Conservation (phyloP, 2,113 vertebrate species). For the Otolemur garnettii region DNA sequence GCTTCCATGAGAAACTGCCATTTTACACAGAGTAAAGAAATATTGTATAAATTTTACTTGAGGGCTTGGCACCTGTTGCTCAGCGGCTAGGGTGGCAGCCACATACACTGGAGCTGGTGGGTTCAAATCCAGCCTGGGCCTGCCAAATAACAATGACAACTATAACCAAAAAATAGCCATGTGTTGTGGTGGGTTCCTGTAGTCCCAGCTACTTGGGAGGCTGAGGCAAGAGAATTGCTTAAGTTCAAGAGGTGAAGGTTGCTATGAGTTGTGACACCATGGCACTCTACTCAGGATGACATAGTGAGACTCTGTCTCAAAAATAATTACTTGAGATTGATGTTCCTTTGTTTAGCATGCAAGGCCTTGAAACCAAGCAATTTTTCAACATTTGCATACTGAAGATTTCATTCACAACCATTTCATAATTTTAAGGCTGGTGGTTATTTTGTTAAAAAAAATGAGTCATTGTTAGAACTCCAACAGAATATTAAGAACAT, state of each 20-base stretch:
- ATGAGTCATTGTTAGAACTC: neutral
- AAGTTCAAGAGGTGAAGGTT: too few species aligned
- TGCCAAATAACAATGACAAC: too few species aligned
- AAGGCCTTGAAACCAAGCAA: neutral
- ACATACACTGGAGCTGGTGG: too few species aligned
- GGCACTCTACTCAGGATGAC: too few species aligned
- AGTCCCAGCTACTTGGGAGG: too few species aligned
- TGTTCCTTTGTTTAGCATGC: neutral
- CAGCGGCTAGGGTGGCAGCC: too few species aligned
- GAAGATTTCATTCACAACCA: neutral
- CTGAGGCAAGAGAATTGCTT: too few species aligned
- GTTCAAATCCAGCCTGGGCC: too few species aligned
- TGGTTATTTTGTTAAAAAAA: neutral
- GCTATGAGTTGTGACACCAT: too few species aligned
- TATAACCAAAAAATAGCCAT: too few species aligned
- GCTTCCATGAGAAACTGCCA: neutral
- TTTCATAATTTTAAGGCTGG: neutral
- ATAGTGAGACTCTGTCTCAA: too few species aligned
- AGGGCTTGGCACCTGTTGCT: neutral
- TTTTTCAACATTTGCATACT: neutral
- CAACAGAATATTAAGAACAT: neutral
- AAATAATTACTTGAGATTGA: neutral
- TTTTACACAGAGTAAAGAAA: neutral
- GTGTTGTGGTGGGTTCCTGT: too few species aligned
- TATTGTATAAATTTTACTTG: neutral